A percentile compares a stretch with the other conserved stretches of the same genome.
These are phyloP conservation scores for Brachionus paranguensis DNA, from an alignment of 1,140 invertebrate species.

Conservation along the genomic window DNA sequence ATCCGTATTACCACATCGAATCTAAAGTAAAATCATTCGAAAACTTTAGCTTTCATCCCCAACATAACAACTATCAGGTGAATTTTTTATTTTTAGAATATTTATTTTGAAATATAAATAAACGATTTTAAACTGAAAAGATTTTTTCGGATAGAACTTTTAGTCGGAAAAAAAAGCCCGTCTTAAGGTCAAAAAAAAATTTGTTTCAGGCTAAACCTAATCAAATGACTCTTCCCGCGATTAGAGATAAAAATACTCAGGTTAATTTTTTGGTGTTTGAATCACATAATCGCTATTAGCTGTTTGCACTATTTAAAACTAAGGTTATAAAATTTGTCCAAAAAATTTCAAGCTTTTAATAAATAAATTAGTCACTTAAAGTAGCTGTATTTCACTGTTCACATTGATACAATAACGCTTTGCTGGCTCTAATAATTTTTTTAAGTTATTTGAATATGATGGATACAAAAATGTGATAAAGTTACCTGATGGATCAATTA, in stretches of 20 bases:
- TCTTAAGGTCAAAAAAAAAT: background rate
- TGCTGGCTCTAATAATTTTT: background rate
- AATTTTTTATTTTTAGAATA: background rate
- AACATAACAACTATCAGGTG: background rate
- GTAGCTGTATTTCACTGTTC: background rate
- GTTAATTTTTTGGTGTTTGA: background rate
- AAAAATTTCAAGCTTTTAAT: no score
- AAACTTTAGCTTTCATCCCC: constrained; percentile 12
- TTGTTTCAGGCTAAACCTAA: background rate
- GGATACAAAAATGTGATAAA: background rate
- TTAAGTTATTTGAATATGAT: background rate
- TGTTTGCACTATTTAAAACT: background rate
- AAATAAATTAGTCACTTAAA: background rate
- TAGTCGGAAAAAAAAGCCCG: background rate
- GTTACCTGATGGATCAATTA: constrained; percentile 8
- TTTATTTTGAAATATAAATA: background rate
- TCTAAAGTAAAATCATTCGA: constrained; percentile 29
- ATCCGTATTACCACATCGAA: constrained; percentile 30
- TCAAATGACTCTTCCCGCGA: background rate
- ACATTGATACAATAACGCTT: background rate
- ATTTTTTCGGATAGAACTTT: background rate
- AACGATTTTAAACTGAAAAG: background rate
- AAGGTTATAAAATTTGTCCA: background rate
- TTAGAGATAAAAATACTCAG: background rate
- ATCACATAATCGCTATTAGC: background rate